A percentile compares a stretch with the other conserved stretches of the same genome.
These are phyloP conservation scores for Mesembrinibis cayennensis DNA, from an alignment of 2,113 vertebrate species.

Conservation along the genomic window DNA sequence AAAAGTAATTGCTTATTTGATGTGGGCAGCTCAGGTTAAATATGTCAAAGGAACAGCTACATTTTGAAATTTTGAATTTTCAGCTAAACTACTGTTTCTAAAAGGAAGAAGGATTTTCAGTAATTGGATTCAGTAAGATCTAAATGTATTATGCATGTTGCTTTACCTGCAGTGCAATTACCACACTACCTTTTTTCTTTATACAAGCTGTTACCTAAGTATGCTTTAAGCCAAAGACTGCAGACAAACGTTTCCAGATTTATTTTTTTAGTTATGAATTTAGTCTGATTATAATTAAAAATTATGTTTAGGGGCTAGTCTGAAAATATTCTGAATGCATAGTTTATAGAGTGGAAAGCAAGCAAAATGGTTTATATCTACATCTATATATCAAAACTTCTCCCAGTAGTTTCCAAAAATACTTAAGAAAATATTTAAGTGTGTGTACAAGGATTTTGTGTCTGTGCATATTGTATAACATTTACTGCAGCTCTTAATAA, in stretches of 20 bases:
- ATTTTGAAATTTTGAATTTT: background rate
- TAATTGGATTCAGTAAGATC: background rate
- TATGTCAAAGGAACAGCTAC: background rate
- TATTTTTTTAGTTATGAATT: background rate
- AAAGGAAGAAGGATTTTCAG: background rate
- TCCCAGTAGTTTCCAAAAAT: background rate
- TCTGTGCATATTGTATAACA: too few species aligned
- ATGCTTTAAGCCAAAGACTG: background rate
- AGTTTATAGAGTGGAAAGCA: background rate
- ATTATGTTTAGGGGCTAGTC: background rate
- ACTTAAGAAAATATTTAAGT: background rate
- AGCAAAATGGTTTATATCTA: background rate
- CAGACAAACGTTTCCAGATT: background rate
- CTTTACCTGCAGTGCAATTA: background rate
- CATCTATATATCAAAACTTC: background rate
- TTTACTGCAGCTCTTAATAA: background rate
- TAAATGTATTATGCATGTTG: background rate
- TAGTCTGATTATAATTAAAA: background rate
- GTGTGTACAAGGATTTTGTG: background rate
- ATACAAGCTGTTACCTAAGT: background rate
- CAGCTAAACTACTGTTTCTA: background rate
- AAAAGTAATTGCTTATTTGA: slow-evolving; percentile 13
- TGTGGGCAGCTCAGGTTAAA: slow-evolving; percentile 14
- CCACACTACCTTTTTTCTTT: background rate
- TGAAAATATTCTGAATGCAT: background rate